Evolutionary conservation across 1,140 invertebrate species (phyloP), one percentile per base, ranked within the genome.

Genomic region (Maniola jurtina): DNA sequence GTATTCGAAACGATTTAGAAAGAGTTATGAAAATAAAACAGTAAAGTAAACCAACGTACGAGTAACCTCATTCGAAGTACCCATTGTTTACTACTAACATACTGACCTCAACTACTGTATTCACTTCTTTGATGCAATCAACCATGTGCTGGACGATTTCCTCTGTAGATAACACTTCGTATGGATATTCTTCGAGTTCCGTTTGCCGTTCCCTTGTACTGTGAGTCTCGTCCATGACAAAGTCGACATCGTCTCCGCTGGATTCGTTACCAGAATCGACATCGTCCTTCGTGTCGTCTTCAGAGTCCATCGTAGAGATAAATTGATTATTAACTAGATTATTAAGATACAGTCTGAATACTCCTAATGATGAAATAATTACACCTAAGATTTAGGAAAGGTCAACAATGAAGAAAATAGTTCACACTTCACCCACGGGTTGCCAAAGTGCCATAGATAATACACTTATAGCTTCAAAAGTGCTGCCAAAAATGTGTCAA

Each of bases 131-230:
- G 76, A 99, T 99, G 80, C 95, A 97, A 90, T 99, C 97, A 52
- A 98, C 95, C 98, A 99, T 99, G 91, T 98, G 96, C 86, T 98
- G 95, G 61, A 99, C 97, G 86, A 99, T 98, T 93, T 98, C 95
- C 84, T 99, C 98, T 33, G 97, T 98, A 45, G 97, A 97, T 56
- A 99, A 92, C 66, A 99, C 97, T 92, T 98, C 96, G 91, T 96
- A 98, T 40, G 96, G 96, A 93, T 97, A 99, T 72, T 98, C 97
- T 74, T 99, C 96, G 48, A 94, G 92, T 76, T 97, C 96, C 66
- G 93, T 93, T 77, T 95, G 94, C 80, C 95, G 93, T 89, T 97
- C 96, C 76, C 94, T 93, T 69, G 93, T 93, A 90, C 93, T 94
- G 68, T 94, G 93, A 68, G 95, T 93, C 84, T 98, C 97, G 92